Conservation (phyloP, 1,140 invertebrate genomes). For the Ostrea edulis region DNA sequence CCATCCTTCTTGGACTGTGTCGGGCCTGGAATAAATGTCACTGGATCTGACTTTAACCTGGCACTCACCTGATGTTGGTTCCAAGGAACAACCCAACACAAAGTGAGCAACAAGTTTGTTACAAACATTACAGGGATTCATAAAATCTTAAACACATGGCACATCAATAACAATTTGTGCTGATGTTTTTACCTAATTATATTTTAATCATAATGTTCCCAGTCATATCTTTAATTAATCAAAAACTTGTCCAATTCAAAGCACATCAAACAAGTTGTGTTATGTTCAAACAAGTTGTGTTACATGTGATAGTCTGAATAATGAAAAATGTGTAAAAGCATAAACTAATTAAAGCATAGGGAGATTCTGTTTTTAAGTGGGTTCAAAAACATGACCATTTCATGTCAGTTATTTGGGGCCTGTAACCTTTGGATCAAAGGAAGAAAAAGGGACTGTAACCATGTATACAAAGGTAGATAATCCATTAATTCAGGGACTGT, state of each 20-base stretch:
- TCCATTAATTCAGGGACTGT: no score
- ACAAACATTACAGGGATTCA: background rate
- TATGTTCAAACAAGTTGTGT: no score
- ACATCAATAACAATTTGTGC: background rate
- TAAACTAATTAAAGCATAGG: no score
- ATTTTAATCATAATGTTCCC: background rate
- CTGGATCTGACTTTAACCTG: background rate
- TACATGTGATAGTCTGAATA: no score
- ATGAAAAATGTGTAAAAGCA: no score
- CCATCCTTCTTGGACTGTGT: slow-evolving; percentile 12
- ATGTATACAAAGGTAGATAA: no score
- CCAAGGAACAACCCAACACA: slow-evolving; percentile 18
- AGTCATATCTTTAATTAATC: background rate
- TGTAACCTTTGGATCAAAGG: no score
- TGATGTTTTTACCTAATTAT: background rate
- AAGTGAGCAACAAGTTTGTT: background rate
- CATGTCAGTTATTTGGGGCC: no score
- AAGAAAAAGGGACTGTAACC: no score
- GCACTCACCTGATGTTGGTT: background rate
- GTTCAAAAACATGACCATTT: no score
- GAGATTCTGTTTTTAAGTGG: no score
- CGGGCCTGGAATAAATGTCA: slow-evolving; percentile 27
- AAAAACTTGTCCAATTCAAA: background rate
- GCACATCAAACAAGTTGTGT: no score
- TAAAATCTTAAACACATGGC: background rate